Evolutionary conservation across 2,797 vertebrate species (phyloP).

Genomic region (Knipowitschia caucasica): DNA sequence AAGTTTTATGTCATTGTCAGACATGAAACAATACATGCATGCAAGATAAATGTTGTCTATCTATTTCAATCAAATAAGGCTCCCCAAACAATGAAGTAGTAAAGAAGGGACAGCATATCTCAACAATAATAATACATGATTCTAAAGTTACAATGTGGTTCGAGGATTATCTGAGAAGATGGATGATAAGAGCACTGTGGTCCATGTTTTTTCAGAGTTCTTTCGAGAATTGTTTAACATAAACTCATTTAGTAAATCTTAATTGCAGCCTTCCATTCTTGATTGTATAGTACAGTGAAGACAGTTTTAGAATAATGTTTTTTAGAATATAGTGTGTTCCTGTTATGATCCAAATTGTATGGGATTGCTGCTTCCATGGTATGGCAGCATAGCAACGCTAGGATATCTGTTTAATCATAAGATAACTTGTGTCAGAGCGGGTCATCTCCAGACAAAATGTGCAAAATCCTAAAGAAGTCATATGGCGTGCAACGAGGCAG

Average conservation of each 20-base stretch:
- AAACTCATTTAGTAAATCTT: no score
- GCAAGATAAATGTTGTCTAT: not conserved
- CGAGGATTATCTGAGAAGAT: no score
- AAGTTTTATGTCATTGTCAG: conserved; percentile 23
- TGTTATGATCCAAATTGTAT: no score
- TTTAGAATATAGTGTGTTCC: no score
- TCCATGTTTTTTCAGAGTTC: no score
- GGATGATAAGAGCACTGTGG: no score
- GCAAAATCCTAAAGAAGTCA: conserved; percentile 34
- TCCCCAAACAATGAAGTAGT: not conserved
- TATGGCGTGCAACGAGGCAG: conserved; percentile 22
- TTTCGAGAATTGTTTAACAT: no score
- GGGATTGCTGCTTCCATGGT: no score
- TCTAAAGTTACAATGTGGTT: no score
- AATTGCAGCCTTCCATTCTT: no score
- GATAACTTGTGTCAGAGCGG: conserved; percentile 12
- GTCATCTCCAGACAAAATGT: conserved; percentile 33
- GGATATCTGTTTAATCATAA: not conserved
- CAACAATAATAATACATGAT: not conserved
- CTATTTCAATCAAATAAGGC: not conserved
- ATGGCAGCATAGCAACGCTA: not conserved
- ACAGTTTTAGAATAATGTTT: not conserved
- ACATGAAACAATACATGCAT: conserved; percentile 10
- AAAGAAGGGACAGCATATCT: no score
- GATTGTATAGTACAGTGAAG: no score